Conservation (phyloP, 2,888 invertebrate species). For the Dastarcus helophoroides region DNA sequence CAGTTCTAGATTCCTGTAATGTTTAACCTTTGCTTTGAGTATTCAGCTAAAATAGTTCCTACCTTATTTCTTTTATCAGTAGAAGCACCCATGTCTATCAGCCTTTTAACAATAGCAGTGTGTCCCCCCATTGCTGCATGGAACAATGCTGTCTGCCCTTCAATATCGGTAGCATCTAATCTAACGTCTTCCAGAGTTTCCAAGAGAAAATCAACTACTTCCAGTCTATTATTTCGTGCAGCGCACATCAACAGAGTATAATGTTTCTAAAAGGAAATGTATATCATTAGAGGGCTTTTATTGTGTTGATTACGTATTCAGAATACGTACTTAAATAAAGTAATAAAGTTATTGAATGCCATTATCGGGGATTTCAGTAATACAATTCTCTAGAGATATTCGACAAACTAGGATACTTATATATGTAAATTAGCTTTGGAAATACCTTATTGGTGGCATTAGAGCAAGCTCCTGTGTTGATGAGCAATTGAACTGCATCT, state of each 20-base stretch:
- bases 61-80: conserved; percentile 62
- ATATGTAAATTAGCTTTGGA: too few relatives aligned
- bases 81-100: conserved; percentile 57
- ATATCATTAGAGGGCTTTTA: too few relatives aligned
- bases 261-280: conserved; percentile 44
- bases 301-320: too few relatives aligned
- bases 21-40: conserved; percentile 1
- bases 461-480: conserved; percentile 56
- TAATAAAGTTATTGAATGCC: too few relatives aligned
- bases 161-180: conserved; percentile 50
- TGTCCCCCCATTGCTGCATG: conserved; percentile 67
- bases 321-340: too few relatives aligned
- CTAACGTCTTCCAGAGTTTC: conserved; percentile 49
- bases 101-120: conserved; percentile 48
- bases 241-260: conserved; percentile 68
- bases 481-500: conserved; percentile 56
- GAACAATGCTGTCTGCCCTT: conserved; percentile 64
- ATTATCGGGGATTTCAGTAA: too few relatives aligned
- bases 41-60: too few relatives aligned
- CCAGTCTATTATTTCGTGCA: conserved; percentile 57
- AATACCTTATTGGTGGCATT: conserved; percentile 59
- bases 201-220: conserved; percentile 51
- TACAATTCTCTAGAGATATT: too few relatives aligned
- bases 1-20: conserved; percentile 47
- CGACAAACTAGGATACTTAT: too few relatives aligned